Evolutionary conservation across 2,797 vertebrate species (phyloP), one percentile per base, ranked within the genome.

Genomic region (Ispidina lecontei): DNA sequence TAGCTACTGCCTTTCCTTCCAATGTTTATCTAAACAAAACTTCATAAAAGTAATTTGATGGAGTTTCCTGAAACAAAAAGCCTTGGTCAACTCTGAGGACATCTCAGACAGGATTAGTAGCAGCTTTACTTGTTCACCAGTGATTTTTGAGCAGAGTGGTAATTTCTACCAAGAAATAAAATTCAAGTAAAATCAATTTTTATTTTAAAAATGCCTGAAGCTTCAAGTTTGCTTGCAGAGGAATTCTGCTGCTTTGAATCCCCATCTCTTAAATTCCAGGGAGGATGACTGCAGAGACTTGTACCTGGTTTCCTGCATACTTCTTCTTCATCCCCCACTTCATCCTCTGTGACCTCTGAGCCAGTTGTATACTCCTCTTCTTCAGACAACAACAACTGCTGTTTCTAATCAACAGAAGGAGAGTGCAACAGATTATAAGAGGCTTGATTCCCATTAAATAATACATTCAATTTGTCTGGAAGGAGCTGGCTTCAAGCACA

Each of bases 291-390:
- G 14, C 6, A 59, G 33, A 17, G 28, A 33, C 3, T 76, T 74
- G 39, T 96, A 98, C 99, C 98, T 98, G 98, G 98, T 95, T 99
- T 99, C 95, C 97, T 99, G 84, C 98, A 98, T n/a, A 98, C 96
- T 97, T 99, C 99, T 96, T 99, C 99, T 96, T 99, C 99, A 92
- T 99, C 99, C 19, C 99, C 99, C 10, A 99, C 98, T 97, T 99
- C 99, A 91, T 99, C 99, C 87, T 99, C 99, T 8, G 99, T 99
- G 96, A 99, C 98, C 97, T 99, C 99, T 51, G 99, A 99, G 67
- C 99, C 99, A 0, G 99, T 99, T 81, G 99, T 99, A 96, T 99
- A 99, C 89, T 99, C 99, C 84, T 99, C 99, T 35, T 99, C 99
- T 96, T 99, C 99, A 64, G 99, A 99, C 29, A 99, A 96, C 69